Evolutionary conservation across 30 jellyfish, hydroid and myxozoan species (phyloP).

Genomic region (Hydractinia echinata): DNA sequence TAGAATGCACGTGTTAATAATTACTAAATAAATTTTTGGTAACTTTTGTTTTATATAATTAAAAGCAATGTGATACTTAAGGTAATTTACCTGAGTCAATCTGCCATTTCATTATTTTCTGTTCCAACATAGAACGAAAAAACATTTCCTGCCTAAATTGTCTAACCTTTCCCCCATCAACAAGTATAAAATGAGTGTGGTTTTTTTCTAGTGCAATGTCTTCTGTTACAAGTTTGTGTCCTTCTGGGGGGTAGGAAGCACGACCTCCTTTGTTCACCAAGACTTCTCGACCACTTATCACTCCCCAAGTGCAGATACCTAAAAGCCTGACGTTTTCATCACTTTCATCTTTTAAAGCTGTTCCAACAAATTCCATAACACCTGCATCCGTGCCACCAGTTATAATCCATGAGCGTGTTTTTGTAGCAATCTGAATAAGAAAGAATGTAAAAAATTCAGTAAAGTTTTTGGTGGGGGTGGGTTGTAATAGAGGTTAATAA

Average conservation of each 20-base stretch:
- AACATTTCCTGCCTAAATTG: slow-evolving; percentile 15
- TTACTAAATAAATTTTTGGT: too few species aligned
- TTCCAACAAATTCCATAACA: slow-evolving; percentile 2
- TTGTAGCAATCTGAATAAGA: neutral
- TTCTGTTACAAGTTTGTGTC: neutral
- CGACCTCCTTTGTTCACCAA: neutral
- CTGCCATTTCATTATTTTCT: slow-evolving; percentile 6
- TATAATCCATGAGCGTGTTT: neutral
- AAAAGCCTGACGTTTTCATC: neutral
- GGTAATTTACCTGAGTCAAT: slow-evolving; percentile 12
- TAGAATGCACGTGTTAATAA: too few species aligned
- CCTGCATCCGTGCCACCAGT: slow-evolving; percentile 9
- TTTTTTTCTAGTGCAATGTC: slow-evolving; percentile 10
- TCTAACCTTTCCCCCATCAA: slow-evolving; percentile 19
- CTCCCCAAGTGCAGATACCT: slow-evolving; percentile 13
- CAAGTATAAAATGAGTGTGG: slow-evolving; percentile 32
- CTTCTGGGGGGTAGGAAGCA: slow-evolving; percentile 1
- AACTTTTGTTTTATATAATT: too few species aligned
- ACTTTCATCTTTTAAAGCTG: neutral
- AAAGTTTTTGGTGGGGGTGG: too few species aligned
- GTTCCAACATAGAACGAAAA: slow-evolving; percentile 8
- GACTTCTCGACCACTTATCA: slow-evolving; percentile 9
- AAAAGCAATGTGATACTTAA: too few species aligned
- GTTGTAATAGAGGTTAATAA: too few species aligned
- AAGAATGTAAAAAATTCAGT: too few species aligned